A percentile compares a stretch with the other conserved stretches of the same genome.
phyloP scores from a whole-genome alignment of 2,113 vertebrate species.

The Chaetodon auriga region DNA sequence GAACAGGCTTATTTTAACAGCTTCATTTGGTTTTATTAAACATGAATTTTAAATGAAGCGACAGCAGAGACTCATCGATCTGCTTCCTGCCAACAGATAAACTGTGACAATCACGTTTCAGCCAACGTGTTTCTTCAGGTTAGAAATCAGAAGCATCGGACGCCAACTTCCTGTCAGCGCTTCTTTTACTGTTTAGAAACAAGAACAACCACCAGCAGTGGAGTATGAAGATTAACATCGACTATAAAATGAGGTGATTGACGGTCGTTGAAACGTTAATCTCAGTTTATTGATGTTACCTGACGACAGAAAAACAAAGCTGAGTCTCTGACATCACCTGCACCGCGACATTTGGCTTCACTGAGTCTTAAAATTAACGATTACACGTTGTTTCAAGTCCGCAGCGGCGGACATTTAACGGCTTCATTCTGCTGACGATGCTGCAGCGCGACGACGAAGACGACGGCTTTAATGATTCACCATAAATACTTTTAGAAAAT shows the following conservation, averaged over 20 bases:
- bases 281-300: not conserved
- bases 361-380: not conserved
- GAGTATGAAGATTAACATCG: not conserved
- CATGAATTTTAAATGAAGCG: too few species aligned
- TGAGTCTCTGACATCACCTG: not conserved
- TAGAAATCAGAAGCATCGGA: slow-evolving; percentile 4
- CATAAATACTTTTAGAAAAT: too few species aligned
- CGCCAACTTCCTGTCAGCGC: not conserved
- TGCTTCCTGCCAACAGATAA: not conserved
- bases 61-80: too few species aligned
- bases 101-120: not conserved
- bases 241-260: not conserved
- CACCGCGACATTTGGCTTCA: not conserved
- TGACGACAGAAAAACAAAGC: not conserved
- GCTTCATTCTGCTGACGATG: too few species aligned
- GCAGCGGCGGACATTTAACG: not conserved
- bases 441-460: too few species aligned
- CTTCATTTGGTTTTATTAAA: too few species aligned
- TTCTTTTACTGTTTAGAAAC: not conserved
- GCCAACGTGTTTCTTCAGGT: not conserved
- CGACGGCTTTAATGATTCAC: too few species aligned
- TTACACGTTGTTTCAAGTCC: not conserved
- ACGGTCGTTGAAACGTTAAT: too few species aligned
- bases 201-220: not conserved
- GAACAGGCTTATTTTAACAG: too few species aligned